Evolutionary conservation across 2,797 vertebrate genomes (phyloP).

Genomic region (Pteropus rufus): DNA sequence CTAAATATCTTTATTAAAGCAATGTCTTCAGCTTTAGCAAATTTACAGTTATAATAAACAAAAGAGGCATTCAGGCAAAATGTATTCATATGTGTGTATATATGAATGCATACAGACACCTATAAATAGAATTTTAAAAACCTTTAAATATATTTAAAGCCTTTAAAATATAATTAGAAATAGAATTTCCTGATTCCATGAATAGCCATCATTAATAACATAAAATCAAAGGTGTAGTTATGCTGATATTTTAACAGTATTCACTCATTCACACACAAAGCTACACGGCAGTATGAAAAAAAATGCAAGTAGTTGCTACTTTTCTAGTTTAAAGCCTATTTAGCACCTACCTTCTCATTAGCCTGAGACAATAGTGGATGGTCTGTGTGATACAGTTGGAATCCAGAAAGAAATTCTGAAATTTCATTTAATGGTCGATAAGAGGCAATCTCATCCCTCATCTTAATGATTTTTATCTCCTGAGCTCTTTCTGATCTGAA

Average conservation of each 20-base stretch:
- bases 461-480: not conserved
- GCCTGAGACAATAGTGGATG: not conserved
- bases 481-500: not conserved
- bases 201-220: not conserved
- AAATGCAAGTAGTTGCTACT: not conserved
- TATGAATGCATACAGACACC: not conserved
- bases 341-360: not conserved
- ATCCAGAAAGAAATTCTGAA: constrained; percentile 50
- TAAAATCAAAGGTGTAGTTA: constrained; percentile 11
- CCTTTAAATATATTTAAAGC: constrained; percentile 17
- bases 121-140: constrained; percentile 19
- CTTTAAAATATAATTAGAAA: constrained; percentile 39
- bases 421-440: constrained; percentile 48
- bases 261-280: not conserved
- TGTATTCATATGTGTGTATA: not conserved
- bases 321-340: not conserved
- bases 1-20: not conserved
- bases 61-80: not conserved
- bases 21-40: not conserved
- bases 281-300: not conserved
- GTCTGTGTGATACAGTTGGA: constrained; percentile 12
- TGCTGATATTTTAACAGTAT: not conserved
- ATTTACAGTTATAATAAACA: constrained; percentile 20
- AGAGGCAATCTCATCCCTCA: not conserved
- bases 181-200: not conserved